Evolutionary conservation across 2,797 vertebrate species (phyloP).

Genomic region (Amblyraja radiata): DNA sequence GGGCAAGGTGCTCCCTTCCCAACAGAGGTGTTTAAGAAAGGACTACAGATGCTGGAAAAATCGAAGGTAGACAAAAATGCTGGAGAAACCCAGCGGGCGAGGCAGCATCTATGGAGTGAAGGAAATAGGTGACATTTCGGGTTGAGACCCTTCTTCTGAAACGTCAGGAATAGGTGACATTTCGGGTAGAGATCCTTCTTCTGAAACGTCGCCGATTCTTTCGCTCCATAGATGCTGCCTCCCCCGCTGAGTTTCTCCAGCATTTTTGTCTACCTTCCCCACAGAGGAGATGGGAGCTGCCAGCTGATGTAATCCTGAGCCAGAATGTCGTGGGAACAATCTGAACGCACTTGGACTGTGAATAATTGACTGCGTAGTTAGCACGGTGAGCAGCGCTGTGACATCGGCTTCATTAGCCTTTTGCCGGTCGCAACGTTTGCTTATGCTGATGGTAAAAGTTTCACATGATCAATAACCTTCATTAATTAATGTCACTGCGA

Average conservation of each 20-base stretch:
- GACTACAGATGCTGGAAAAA: background rate
- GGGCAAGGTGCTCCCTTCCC: too few species aligned
- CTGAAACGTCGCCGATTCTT: too few species aligned
- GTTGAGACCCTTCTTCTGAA: too few species aligned
- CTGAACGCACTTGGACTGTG: background rate
- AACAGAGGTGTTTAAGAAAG: background rate
- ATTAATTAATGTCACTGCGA: background rate
- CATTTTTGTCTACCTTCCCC: too few species aligned
- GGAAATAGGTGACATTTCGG: too few species aligned
- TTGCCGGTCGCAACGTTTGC: background rate
- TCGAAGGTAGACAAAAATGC: too few species aligned
- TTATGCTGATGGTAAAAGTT: conserved; percentile 17
- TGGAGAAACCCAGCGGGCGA: too few species aligned
- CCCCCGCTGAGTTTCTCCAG: background rate
- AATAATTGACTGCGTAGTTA: background rate
- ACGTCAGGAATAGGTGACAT: too few species aligned
- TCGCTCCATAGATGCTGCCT: too few species aligned
- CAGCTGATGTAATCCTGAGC: background rate
- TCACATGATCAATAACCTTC: conserved; percentile 29
- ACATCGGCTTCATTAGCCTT: background rate
- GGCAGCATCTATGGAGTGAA: too few species aligned
- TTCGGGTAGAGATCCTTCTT: too few species aligned
- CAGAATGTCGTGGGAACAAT: background rate
- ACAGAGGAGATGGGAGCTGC: background rate
- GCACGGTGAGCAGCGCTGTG: background rate